Evolutionary conservation across 2,113 vertebrate genomes (phyloP), one percentile per base, ranked within the genome.

Genomic region (Marcusenius ussheri): DNA sequence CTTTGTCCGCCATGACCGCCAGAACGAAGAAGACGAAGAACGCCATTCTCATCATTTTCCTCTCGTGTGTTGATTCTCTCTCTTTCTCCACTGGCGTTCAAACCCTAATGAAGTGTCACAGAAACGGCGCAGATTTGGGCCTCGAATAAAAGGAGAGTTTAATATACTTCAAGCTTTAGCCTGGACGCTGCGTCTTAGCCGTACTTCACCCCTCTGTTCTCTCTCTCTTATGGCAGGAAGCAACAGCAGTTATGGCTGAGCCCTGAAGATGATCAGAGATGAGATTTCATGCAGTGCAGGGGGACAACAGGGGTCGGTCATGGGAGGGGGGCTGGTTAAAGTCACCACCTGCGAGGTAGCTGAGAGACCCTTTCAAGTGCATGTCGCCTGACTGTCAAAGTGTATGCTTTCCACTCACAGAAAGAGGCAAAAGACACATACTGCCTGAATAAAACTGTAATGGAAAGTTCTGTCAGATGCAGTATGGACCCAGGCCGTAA

Each of bases 1-100:
- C 93, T 0, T 91, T 94, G 90, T 46, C 21, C 51, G 87, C 53
- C 87, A 88, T 88, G 15, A 46, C 35, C 6, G 39, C 35, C 31
- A 88, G 53, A 53, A 6, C 0, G 87, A 88, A 31, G 3, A 24
- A 24, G 51, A 88, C 17, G 56, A 88, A 45, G 87, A 46, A 24
- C 7, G 27, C 2, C 31, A 62, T 6, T 45, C 39, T 88, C 87
- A 62, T 62, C 87, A 88, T 87, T 66, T 66, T 51, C 9, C 9
- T 31, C 3, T 15, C 0, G 1, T 2, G 15, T 31, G 35, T 15
- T 66, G 31, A 42, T 15, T 66, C 51, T 45, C 27, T 35, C 19
- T 45, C 87, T 17, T 7, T 62, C 35, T 66, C 27, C 6, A 19
- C 8, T 8, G 74, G 17, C 1, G 15, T 42, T 45, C 35, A 27